Evolutionary conservation across 2,888 invertebrate species (phyloP).

Genomic region (Nycteola revayana): DNA sequence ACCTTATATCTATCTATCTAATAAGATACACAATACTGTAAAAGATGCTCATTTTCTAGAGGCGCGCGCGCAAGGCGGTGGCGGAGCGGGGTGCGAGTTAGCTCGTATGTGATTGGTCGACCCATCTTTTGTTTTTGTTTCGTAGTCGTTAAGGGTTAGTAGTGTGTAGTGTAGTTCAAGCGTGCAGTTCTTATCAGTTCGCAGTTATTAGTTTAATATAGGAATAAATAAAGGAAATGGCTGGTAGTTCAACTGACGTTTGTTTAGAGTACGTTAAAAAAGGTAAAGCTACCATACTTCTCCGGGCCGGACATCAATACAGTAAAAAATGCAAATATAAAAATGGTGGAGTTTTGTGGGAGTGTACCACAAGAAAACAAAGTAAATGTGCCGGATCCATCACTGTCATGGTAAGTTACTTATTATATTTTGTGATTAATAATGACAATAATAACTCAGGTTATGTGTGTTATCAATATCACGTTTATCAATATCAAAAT

Average conservation of each 20-base stretch:
- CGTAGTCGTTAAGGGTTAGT: conserved; percentile 9
- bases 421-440: conserved; percentile 11
- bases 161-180: conserved; percentile 10
- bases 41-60: conserved; percentile 10
- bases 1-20: conserved; percentile 10
- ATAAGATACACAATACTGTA: conserved; percentile 10
- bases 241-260: conserved; percentile 12
- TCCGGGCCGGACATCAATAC: conserved; percentile 12
- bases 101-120: conserved; percentile 12
- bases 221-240: conserved; percentile 13
- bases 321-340: conserved; percentile 9
- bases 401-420: conserved; percentile 10
- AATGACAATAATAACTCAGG: conserved; percentile 11
- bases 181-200: conserved; percentile 13
- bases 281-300: conserved; percentile 13
- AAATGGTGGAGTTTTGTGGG: conserved; percentile 11
- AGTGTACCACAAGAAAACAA: conserved; percentile 11
- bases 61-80: conserved; percentile 9
- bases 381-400: conserved; percentile 10
- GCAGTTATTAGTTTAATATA: conserved; percentile 10
- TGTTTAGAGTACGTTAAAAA: conserved; percentile 17
- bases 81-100: conserved; percentile 7
- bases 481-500: conserved; percentile 10
- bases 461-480: conserved; percentile 9
- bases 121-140: conserved; percentile 13